Conservation (phyloP, 2,113 vertebrate genomes). For the Nanger granti region DNA sequence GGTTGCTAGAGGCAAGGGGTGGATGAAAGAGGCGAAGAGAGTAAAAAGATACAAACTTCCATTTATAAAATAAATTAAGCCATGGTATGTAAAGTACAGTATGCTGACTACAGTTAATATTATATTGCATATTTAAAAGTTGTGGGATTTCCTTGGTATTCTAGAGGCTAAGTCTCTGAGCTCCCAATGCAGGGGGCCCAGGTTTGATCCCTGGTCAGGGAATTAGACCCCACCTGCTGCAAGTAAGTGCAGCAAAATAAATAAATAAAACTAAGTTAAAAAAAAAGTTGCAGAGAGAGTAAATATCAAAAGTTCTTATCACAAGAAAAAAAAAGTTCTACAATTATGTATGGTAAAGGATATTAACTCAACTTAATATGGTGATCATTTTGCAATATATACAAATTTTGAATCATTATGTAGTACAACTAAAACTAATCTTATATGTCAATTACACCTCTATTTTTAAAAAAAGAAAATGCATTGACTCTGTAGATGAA, state of each 20-base stretch:
- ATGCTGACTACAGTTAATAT: background rate
- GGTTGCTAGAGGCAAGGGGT: too few species aligned
- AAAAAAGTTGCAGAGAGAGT: background rate
- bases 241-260: background rate
- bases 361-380: background rate
- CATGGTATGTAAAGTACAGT: background rate
- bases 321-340: background rate
- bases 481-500: background rate
- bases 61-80: background rate
- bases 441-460: background rate
- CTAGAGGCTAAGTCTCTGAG: background rate
- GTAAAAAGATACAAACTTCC: background rate
- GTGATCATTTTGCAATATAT: background rate
- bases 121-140: background rate
- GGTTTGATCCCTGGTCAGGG: background rate
- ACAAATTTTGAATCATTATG: background rate
- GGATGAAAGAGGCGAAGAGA: background rate
- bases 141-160: background rate
- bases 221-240: background rate
- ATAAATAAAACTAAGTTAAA: background rate
- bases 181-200: background rate
- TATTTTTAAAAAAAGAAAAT: background rate
- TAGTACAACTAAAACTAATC: background rate
- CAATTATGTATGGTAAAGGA: background rate
- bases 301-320: background rate